Evolutionary conservation across 1,140 invertebrate species (phyloP).

Genomic region (Penaeus japonicus): DNA sequence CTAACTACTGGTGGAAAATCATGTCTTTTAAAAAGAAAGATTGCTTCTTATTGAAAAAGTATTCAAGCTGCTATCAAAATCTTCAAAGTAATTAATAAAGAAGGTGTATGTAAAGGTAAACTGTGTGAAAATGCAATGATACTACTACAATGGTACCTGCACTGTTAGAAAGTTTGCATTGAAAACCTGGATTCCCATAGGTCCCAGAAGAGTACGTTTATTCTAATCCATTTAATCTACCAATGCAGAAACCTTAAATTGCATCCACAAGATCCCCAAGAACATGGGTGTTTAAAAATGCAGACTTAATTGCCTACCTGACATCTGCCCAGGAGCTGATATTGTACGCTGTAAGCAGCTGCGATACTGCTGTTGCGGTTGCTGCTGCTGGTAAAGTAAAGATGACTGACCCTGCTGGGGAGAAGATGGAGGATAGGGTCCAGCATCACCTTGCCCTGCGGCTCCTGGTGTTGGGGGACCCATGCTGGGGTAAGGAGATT

Average conservation of each 20-base stretch:
- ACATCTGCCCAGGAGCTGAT: slow-evolving; percentile 40
- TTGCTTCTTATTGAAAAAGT: slow-evolving; percentile 28
- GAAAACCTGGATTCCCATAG: slow-evolving; percentile 31
- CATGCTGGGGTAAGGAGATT: slow-evolving; percentile 44
- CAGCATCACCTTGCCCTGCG: slow-evolving; percentile 14
- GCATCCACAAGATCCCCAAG: slow-evolving; percentile 30
- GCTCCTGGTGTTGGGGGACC: slow-evolving; percentile 44
- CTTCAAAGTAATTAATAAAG: slow-evolving; percentile 31
- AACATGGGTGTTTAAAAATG: background rate
- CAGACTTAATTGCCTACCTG: slow-evolving; percentile 22
- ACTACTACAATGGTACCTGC: slow-evolving; percentile 8
- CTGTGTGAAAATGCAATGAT: slow-evolving; percentile 3
- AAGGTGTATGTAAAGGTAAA: slow-evolving; percentile 17
- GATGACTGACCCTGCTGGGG: slow-evolving; percentile 42
- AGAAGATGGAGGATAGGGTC: slow-evolving; percentile 47
- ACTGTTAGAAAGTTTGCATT: slow-evolving; percentile 22
- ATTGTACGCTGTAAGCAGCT: slow-evolving; percentile 34
- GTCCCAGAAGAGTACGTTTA: slow-evolving; percentile 24
- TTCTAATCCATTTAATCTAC: slow-evolving; percentile 19
- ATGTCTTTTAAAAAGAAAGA: slow-evolving; percentile 34
- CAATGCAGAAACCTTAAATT: slow-evolving; percentile 32
- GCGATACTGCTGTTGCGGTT: slow-evolving; percentile 22
- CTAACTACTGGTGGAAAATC: slow-evolving; percentile 47
- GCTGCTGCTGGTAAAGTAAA: slow-evolving; percentile 42
- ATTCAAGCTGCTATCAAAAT: slow-evolving; percentile 35